Evolutionary conservation across 2,888 invertebrate species (phyloP).

Genomic region (Balanococcus diminutus): DNA sequence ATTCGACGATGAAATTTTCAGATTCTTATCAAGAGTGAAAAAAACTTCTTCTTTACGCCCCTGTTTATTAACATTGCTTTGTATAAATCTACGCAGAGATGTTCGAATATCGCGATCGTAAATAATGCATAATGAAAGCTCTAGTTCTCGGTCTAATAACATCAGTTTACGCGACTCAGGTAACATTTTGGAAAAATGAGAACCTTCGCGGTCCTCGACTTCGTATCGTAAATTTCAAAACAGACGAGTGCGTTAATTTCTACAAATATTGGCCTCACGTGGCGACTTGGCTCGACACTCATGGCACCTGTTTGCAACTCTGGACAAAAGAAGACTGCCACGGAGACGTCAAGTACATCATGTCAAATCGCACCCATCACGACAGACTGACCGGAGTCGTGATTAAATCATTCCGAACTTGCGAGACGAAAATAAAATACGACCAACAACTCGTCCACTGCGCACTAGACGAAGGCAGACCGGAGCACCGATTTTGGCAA

Average conservation of each 20-base stretch:
- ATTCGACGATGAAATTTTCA: neutral
- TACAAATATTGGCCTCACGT: neutral
- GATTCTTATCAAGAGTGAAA: neutral
- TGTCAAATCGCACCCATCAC: neutral
- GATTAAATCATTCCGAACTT: neutral
- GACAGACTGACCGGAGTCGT: neutral
- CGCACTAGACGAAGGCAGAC: neutral
- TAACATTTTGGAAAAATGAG: conserved; percentile 8
- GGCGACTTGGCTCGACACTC: neutral
- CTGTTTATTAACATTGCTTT: neutral
- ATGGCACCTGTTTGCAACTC: neutral
- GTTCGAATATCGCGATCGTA: neutral
- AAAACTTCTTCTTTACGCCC: neutral
- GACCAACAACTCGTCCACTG: neutral
- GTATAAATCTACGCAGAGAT: neutral
- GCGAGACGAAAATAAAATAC: neutral
- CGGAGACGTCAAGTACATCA: neutral
- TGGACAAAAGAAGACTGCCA: neutral
- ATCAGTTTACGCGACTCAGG: neutral
- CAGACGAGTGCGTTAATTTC: neutral
- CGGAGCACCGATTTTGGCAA: conserved; percentile 12
- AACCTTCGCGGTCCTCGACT: neutral
- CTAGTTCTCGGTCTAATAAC: neutral
- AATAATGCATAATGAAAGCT: neutral
- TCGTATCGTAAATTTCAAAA: neutral